Percentiles rank a stretch among this genome's conserved stretches.
Conservation (phyloP, 2,888 invertebrate species). For the Heliconius hortense region DNA sequence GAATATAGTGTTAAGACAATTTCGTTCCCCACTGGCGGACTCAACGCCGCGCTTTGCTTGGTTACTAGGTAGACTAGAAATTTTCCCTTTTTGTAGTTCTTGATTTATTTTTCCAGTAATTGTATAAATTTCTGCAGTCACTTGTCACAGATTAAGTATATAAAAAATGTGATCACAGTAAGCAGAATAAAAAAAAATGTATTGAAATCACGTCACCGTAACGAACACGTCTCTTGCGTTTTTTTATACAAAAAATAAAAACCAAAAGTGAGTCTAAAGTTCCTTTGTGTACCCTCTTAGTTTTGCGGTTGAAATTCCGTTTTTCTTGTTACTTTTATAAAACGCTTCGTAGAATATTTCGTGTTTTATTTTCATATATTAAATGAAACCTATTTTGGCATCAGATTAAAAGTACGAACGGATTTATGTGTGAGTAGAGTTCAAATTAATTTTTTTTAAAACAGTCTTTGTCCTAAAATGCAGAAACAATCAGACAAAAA, state of each 20-base stretch:
- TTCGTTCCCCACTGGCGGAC: no score
- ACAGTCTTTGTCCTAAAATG: not conserved
- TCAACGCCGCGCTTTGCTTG: no score
- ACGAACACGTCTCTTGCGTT: slow-evolving; percentile 10
- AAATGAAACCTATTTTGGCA: no score
- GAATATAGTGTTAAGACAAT: no score
- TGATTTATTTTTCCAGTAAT: not conserved
- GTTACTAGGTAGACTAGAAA: no score
- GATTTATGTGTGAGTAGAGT: no score
- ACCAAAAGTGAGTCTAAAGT: slow-evolving; percentile 15
- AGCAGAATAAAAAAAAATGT: not conserved
- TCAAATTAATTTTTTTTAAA: no score
- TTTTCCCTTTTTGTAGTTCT: no score
- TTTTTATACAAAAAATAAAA: slow-evolving; percentile 10
- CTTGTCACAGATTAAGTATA: not conserved
- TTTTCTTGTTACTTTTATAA: slow-evolving; percentile 9
- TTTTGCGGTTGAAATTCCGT: slow-evolving; percentile 4
- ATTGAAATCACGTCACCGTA: slow-evolving; percentile 1
- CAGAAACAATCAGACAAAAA: not conserved
- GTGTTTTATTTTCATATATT: not conserved
- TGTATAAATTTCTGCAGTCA: not conserved
- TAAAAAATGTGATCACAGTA: not conserved
- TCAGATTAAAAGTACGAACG: no score
- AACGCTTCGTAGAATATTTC: not conserved
- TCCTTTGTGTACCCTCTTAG: slow-evolving; percentile 14